A percentile compares a stretch with the other conserved stretches of the same genome.
These are phyloP conservation scores for Micropterix aruncella DNA, from an alignment of 2,888 invertebrate genomes.

Conservation along the genomic window DNA sequence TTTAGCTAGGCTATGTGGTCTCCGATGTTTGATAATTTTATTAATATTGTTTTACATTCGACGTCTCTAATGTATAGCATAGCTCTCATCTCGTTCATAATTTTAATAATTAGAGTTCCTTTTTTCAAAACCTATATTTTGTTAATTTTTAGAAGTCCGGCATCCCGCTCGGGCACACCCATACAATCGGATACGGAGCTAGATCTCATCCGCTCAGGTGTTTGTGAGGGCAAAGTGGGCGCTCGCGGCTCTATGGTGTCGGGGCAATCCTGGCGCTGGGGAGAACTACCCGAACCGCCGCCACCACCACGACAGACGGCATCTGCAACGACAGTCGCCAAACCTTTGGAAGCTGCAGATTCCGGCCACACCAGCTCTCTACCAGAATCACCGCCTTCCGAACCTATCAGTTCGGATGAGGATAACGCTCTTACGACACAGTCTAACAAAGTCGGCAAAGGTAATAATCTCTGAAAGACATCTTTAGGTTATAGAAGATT, in stretches of 20 bases:
- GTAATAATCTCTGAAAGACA: too few relatives aligned
- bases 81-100: too few relatives aligned
- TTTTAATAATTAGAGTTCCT: neutral
- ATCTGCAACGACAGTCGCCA: neutral
- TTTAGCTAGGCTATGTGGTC: too few relatives aligned
- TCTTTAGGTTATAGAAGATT: too few relatives aligned
- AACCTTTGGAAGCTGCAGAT: neutral
- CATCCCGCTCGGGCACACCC: constrained; percentile 67
- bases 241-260: constrained; percentile 21
- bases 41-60: too few relatives aligned
- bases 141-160: constrained; percentile 14
- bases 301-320: constrained; percentile 16
- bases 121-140: constrained; percentile 1
- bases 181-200: constrained; percentile 92
- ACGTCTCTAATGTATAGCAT: too few relatives aligned
- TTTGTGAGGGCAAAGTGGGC: constrained; percentile 26
- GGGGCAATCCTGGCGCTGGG: constrained; percentile 79
- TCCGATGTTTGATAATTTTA: too few relatives aligned
- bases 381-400: constrained; percentile 12
- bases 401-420: constrained; percentile 35
- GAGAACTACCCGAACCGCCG: constrained; percentile 59
- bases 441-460: constrained; percentile 16
- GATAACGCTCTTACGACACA: constrained; percentile 16
- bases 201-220: constrained; percentile 46
- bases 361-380: constrained; percentile 1